Evolutionary conservation across 2,888 invertebrate genomes (phyloP), one percentile per base, ranked within the genome.

Genomic region (Tenthredo scrophulariae): DNA sequence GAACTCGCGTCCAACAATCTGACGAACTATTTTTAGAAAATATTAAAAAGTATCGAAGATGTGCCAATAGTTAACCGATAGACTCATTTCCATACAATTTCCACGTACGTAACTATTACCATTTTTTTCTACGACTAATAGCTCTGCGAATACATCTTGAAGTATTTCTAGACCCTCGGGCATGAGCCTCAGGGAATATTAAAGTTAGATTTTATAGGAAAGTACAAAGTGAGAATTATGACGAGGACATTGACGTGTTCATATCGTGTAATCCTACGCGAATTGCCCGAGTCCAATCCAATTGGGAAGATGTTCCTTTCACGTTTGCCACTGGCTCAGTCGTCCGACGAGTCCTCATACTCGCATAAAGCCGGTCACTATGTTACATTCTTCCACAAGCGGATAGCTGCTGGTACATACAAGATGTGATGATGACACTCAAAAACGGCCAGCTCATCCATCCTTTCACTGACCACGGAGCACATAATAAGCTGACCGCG

Each of bases 391-490:
- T 83, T 67, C 67, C 15, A 29, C 67, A 43, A 29, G 58, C 13
- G 37, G 29, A 29, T 46, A 50, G 33, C 22, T 54, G 80, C 58
- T 62, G 80, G 18, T 29, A 9, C 50, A 77, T 33, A 54, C 22
- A 40, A 80, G 62, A 62, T 62, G 22, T 22, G 37, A 70, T 83
- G 65, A 83, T 67, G 83, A 29, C 83, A 83, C 33, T 83, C 83
- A n/a, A 77, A 54, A 37, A 77, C 54, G n/a, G 54, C 50, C 33
- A 67, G 5, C 67, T 67, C 9, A 37, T 62, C 80, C n/a, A 22
- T 46, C 83, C 82, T 83, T 83, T 83, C 82, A 65, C 82, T 29
- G 82, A 65, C 37, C 46, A 9, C 33, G 65, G 72, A 72, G 18
- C 40, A 72, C 18, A 40, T 72, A 37, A 1, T 13, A 33, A 22